These are phyloP conservation scores for Ectropis grisescens DNA, from an alignment of 1,140 invertebrate species.

Conservation along the genomic window DNA sequence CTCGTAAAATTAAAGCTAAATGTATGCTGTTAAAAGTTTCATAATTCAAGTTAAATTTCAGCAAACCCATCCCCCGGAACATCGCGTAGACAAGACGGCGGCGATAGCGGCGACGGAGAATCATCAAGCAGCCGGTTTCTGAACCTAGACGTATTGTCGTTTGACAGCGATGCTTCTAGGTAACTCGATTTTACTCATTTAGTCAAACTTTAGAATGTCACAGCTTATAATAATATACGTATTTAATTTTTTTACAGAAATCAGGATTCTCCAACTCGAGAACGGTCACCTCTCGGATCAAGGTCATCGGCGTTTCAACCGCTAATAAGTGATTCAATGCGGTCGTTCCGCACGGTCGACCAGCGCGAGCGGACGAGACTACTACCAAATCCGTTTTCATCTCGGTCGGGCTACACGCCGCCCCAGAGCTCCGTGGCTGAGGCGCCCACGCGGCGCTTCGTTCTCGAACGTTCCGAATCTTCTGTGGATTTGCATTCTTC, in stretches of 20 bases:
- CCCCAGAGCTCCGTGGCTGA: no score
- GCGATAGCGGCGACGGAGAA: conserved; percentile 29
- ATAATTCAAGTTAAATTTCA: no score
- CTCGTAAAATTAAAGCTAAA: no score
- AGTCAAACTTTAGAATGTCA: no score
- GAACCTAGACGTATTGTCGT: conserved; percentile 46
- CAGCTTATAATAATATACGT: no score
- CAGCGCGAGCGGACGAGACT: conserved; percentile 30
- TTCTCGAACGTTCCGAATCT: no score
- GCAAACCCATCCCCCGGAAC: conserved; percentile 24
- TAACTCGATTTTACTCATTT: conserved; percentile 16
- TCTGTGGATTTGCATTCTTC: conserved; percentile 40
- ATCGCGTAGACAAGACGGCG: conserved; percentile 26
- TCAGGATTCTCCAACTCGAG: no score
- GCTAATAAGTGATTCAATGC: conserved; percentile 27
- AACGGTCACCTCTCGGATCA: no score
- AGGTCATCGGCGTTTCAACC: conserved; percentile 59
- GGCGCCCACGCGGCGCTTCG: no score
- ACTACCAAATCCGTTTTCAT: conserved; percentile 54
- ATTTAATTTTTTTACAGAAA: conserved; percentile 1
- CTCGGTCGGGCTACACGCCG: conserved; percentile 22
- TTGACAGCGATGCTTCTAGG: conserved; percentile 33
- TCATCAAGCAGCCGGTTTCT: conserved; percentile 32
- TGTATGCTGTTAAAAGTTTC: no score
- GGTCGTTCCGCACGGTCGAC: conserved; percentile 32